A percentile compares a stretch with the other conserved stretches of the same genome.
Evolutionary conservation across 2,113 vertebrate species (phyloP).

Genomic region (Chaenogobius annularis): DNA sequence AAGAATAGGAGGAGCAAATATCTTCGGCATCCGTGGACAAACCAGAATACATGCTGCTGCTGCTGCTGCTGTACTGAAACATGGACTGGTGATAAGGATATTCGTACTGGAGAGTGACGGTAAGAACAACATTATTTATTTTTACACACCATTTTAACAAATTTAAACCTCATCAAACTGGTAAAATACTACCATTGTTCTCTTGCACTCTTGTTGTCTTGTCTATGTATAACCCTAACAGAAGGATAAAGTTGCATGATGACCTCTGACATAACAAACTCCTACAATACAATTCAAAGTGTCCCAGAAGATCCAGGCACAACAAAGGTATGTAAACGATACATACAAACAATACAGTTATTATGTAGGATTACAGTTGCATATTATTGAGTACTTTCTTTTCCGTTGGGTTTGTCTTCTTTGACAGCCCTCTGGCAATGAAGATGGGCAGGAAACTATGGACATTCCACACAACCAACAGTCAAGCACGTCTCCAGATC

Average conservation of each 20-base stretch:
- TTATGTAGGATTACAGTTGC: not conserved
- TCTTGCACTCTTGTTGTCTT: no score
- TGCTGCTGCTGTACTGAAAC: not conserved
- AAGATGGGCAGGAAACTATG: not conserved
- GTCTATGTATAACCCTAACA: constrained; percentile 3
- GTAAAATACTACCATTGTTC: not conserved
- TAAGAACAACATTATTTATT: constrained; percentile 23
- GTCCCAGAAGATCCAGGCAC: constrained; percentile 24
- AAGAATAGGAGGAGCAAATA: constrained; percentile 8
- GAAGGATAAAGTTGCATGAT: not conserved
- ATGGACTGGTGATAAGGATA: not conserved
- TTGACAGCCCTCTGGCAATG: not conserved
- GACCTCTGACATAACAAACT: not conserved
- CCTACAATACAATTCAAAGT: not conserved
- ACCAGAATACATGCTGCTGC: not conserved
- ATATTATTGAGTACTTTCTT: not conserved
- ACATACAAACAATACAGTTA: not conserved
- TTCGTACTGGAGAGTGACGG: constrained; percentile 22
- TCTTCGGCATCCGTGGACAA: not conserved
- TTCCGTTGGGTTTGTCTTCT: not conserved
- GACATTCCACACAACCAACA: not conserved
- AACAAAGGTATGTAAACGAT: constrained; percentile 20
- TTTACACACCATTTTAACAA: not conserved
- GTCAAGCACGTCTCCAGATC: not conserved
- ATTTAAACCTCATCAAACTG: not conserved